A percentile compares a stretch with the other conserved stretches of the same genome.
Evolutionary conservation across 1,140 invertebrate genomes (phyloP).

Genomic region (Sweltsa coloradensis): DNA sequence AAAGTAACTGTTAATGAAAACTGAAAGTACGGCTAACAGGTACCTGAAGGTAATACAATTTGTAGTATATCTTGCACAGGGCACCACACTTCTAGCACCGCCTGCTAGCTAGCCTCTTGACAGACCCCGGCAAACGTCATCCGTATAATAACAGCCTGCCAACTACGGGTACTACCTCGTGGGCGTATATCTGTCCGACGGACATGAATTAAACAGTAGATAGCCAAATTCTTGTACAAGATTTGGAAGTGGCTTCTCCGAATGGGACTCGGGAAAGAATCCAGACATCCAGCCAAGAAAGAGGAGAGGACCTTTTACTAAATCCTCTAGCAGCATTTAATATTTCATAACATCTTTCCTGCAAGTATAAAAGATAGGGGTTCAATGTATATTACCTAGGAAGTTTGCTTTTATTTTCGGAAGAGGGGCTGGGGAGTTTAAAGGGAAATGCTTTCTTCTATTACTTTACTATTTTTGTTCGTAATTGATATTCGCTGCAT

Average conservation of each 20-base stretch:
- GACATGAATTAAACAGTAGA: no score
- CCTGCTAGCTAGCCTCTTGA: no score
- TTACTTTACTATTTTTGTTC: constrained; percentile 11
- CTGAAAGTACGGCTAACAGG: no score
- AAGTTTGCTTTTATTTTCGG: neutral
- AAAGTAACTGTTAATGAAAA: no score
- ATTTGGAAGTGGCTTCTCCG: neutral
- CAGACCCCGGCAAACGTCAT: neutral
- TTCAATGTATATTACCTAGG: neutral
- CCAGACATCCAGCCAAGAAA: neutral
- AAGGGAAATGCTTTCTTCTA: constrained; percentile 8
- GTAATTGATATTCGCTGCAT: constrained; percentile 13
- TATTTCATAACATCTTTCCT: constrained; percentile 13
- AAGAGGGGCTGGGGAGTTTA: neutral
- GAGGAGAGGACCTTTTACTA: constrained; percentile 1
- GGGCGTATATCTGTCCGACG: no score
- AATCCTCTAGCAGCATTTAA: constrained; percentile 7
- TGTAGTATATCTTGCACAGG: no score
- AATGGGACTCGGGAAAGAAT: neutral
- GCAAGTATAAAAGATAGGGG: constrained; percentile 3
- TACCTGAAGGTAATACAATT: no score
- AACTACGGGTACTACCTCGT: no score
- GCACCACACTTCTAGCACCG: no score
- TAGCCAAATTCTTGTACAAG: neutral
- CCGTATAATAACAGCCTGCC: neutral